These are phyloP conservation scores for Pristionchus arcanus DNA, from an alignment of 2,888 invertebrate genomes.

Conservation along the genomic window DNA sequence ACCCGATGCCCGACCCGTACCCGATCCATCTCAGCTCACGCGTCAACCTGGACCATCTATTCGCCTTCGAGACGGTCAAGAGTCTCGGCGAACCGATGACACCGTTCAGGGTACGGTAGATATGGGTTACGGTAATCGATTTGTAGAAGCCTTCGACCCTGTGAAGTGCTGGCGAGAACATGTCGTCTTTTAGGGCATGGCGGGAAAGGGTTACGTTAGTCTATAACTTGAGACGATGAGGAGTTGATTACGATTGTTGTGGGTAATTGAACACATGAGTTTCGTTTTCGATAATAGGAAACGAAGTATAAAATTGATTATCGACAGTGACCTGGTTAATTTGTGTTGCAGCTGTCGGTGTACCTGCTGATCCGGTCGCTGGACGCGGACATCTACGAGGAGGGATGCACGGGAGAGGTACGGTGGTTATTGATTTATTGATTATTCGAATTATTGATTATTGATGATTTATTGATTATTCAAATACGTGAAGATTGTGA, in stretches of 20 bases:
- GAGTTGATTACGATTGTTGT: no score
- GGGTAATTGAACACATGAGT: no score
- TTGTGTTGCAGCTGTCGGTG: conserved; percentile 32
- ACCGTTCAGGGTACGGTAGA: conserved; percentile 36
- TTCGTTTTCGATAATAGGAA: no score
- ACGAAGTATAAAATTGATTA: no score
- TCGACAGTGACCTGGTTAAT: no score
- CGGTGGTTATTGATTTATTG: background rate
- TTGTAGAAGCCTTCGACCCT: no score
- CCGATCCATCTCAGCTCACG: conserved; percentile 12
- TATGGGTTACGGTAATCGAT: background rate
- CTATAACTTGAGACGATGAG: no score
- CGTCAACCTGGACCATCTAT: conserved; percentile 47
- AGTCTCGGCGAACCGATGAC: conserved; percentile 39
- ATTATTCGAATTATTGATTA: background rate
- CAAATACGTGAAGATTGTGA: no score
- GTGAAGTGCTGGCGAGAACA: no score
- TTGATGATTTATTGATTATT: background rate
- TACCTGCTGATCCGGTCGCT: conserved; percentile 49
- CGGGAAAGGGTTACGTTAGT: no score
- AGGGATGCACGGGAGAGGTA: conserved; percentile 24
- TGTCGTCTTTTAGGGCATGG: no score
- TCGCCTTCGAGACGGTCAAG: conserved; percentile 40
- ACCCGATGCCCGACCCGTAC: background rate
- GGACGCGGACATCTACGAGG: conserved; percentile 41